These are phyloP conservation scores for Callimico goeldii DNA, from an alignment of 2,797 vertebrate genomes.

Conservation along the genomic window DNA sequence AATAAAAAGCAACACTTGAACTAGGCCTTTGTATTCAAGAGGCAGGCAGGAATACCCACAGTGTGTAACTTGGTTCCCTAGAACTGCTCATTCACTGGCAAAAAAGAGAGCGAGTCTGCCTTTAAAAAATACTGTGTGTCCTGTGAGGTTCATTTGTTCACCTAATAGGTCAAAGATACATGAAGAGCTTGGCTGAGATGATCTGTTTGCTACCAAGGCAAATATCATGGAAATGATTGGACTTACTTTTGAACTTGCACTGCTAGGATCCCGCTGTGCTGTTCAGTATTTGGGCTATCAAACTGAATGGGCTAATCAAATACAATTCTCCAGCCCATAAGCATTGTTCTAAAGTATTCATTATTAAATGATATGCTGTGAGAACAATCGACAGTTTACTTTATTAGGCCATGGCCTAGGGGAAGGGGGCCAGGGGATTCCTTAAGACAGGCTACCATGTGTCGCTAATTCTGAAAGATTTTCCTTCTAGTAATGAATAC, in stretches of 20 bases:
- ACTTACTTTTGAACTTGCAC: conserved; percentile 65
- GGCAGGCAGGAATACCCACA: conserved; percentile 79
- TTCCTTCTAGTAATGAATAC: conserved; percentile 65
- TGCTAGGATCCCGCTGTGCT: conserved; percentile 60
- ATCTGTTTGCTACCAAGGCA: conserved; percentile 44
- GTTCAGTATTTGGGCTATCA: conserved; percentile 51
- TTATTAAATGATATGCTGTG: conserved; percentile 38
- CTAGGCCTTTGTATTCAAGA: conserved; percentile 77
- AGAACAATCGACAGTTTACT: conserved; percentile 53
- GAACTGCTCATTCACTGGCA: conserved; percentile 69
- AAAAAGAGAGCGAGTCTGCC: conserved; percentile 51
- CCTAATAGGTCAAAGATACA: conserved; percentile 54
- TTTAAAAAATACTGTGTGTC: conserved; percentile 66
- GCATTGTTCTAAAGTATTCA: conserved; percentile 53
- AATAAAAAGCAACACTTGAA: conserved; percentile 73
- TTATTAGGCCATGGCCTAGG: conserved; percentile 53
- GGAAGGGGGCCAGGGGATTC: not conserved
- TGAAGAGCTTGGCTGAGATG: conserved; percentile 60
- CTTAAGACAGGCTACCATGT: conserved; percentile 34
- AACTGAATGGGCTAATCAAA: conserved; percentile 42
- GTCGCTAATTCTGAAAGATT: conserved; percentile 68
- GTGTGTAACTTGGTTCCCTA: conserved; percentile 49
- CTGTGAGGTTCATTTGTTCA: conserved; percentile 71
- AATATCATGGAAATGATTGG: conserved; percentile 63
- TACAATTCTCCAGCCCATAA: not conserved